Evolutionary conservation across 2,888 invertebrate genomes (phyloP), one percentile per base, ranked within the genome.

Genomic region (Syrphus vitripennis): DNA sequence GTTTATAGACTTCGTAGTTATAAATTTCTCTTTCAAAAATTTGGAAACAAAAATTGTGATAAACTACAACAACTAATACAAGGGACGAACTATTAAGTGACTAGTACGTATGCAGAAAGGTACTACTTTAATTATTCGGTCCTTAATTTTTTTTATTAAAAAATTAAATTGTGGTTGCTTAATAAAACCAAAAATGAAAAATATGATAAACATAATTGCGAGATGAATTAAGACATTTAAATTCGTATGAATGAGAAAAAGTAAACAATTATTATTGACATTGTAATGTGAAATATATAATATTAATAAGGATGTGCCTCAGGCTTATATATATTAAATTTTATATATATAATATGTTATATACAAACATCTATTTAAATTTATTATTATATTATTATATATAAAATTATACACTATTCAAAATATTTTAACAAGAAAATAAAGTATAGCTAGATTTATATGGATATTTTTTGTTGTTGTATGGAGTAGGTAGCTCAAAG

Each of bases 311-410:
- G 55, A 78, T 81, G 86, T 86, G 86, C 86, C 86, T 81, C 86
- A 78, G 86, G 86, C 86, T 86, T 78, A 78, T 86, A 86, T 82
- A 82, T 82, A 82, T 74, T 78, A 82, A 69, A 86, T 86, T 86
- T 86, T 81, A 81, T 86, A 86, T 84, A 84, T 81, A 81, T 70
- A 81, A 81, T 78, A 74, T 63, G 77, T 86, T 82, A 81, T 86
- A 86, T 83, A 87, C 87, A 83, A 87, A 83, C 83, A 83, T 84
- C 80, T 84, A 80, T 83, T 75, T 40, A 87, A 87, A 78, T 86
- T 82, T 86, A 82, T 82, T 77, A 76, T 76, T 81, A 84, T 67
- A 50, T 70, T 48, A 67, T n/a, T 63, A 76, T 77, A 81, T 81
- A 82, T 82, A 82, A 77, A 83, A 75, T 71, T 87, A 75, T 87